A percentile compares a stretch with the other conserved stretches of the same genome.
Evolutionary conservation across 2,113 vertebrate genomes (phyloP).

Genomic region (Dipodomys spectabilis): DNA sequence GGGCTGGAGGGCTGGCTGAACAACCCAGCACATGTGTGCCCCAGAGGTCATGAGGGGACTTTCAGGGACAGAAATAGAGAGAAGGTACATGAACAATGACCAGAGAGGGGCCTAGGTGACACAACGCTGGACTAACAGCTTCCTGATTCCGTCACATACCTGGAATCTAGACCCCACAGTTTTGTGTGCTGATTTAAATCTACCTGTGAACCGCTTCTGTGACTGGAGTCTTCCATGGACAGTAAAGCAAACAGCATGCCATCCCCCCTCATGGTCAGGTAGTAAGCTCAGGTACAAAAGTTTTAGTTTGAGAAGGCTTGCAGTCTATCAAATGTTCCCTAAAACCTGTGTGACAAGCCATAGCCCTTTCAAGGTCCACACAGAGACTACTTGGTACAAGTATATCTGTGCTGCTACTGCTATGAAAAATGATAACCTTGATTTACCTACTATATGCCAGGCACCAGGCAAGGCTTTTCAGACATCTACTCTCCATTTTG

Average conservation of each 20-base stretch:
- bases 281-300: not conserved
- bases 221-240: not conserved
- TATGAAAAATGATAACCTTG: not conserved
- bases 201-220: fast-evolving
- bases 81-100: not conserved
- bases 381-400: not conserved
- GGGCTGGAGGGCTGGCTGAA: not conserved
- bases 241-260: not conserved
- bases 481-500: not conserved
- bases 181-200: not conserved
- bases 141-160: not conserved
- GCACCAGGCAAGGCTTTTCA: not conserved
- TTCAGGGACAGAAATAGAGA: not conserved
- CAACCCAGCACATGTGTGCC: not conserved
- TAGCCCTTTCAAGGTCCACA: not conserved
- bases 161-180: not conserved
- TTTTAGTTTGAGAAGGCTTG: not conserved
- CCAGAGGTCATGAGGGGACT: not conserved
- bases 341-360: not conserved
- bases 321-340: not conserved
- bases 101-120: not conserved
- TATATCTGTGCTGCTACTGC: not conserved
- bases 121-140: not conserved
- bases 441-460: not conserved
- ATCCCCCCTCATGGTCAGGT: not conserved